phyloP scores from a whole-genome alignment of 1,140 invertebrate genomes.

The Drosophila lacteicornis region DNA sequence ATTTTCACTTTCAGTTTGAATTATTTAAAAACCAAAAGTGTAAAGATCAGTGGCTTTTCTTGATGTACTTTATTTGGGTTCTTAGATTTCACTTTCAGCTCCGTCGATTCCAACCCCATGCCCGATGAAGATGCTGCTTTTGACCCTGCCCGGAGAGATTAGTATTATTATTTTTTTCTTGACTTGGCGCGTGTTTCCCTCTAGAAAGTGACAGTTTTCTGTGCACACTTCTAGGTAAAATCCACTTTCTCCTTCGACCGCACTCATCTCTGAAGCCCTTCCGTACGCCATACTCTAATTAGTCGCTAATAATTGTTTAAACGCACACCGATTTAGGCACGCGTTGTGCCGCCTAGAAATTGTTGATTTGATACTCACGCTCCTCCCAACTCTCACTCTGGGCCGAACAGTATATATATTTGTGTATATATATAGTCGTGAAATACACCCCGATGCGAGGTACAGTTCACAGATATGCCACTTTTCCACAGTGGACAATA shows the following conservation, averaged over 20 bases:
- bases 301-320: conserved; percentile 74
- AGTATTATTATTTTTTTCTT: conserved; percentile 15
- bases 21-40: neutral
- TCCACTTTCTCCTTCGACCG: conserved; percentile 68
- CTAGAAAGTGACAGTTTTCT: conserved; percentile 55
- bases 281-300: conserved; percentile 57
- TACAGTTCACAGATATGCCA: conserved; percentile 17
- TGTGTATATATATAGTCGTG: conserved; percentile 1
- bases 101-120: neutral
- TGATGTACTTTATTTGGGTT: conserved; percentile 16
- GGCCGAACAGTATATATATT: neutral
- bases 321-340: conserved; percentile 37
- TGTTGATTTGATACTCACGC: conserved; percentile 68
- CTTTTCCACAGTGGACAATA: conserved; percentile 18
- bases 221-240: conserved; percentile 40
- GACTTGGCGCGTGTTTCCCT: conserved; percentile 34
- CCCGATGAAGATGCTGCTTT: conserved; percentile 26
- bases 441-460: conserved; percentile 12
- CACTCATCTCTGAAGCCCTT: conserved; percentile 31
- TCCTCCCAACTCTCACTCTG: conserved; percentile 53
- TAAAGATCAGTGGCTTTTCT: neutral
- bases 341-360: conserved; percentile 36
- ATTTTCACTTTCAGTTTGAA: too few species aligned
- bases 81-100: conserved; percentile 31
- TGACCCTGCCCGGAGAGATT: conserved; percentile 48